Base-by-base conservation (phyloP, 2,113 vertebrate species). In the Atractosteus spatula region DNA sequence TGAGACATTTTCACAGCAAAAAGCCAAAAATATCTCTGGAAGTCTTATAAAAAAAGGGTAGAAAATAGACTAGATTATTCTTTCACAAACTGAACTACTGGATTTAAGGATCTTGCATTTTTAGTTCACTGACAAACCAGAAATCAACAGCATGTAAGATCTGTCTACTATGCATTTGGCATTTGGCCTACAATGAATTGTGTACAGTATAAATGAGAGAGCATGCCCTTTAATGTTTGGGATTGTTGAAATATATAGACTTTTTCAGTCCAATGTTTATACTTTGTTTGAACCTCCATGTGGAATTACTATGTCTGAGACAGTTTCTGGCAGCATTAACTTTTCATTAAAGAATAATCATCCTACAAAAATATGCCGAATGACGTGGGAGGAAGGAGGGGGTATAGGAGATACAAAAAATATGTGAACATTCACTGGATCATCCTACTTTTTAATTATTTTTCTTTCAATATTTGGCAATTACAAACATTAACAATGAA, bases 61-160 rank as follows among this genome's bases (percentile, higher is more conserved):
- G 29, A 29, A 29, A 29, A 29, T 75, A 74, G 56, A 41, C 47
- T 70, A 62, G 75, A 78, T 70, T 44, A 45, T 51, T 56, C 61
- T 62, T 55, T 45, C 51, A 41, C 61, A 57, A 59, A 68, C 61
- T 11, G 41, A 55, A 69, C 47, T 10, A 1, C 14, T 12, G 54
- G 3, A 2, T 62, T 62, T 7, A 78, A 57, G 65, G 8, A 71
- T 12, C 8, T 3, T 42, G 41, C 29, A 29, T 29, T 29, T 29
- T 29, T 29, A 29, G 29, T 29, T 29, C 29, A 29, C 29, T 29
- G 1, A 29, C 29, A 29, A 29, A 29, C 29, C 1, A 29, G n/a
- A 71, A 70, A 65, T 61, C 12, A 42, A 41, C n/a, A 1, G 47
- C 10, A 54, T 42, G 14, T 14, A 47, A 29, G n/a, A 16, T 14